Evolutionary conservation across 2,113 vertebrate genomes (phyloP).

Genomic region (rabbit (Oryctolagus cuniculus)): mOryCun1.1 NC_091441.1:109695001-109695500

Average conservation of each 20-base stretch:
- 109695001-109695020: neutral
- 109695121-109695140: neutral
- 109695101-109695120: neutral
- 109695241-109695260: neutral
- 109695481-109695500: neutral
- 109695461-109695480: neutral
- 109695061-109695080: neutral
- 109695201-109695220: conserved; percentile 14
- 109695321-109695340: conserved; percentile 8
- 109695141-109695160: neutral
- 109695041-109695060: neutral
- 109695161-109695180: neutral
- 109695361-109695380: neutral
- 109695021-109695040: too few relatives aligned
- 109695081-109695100: neutral
- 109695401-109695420: neutral
- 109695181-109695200: conserved; percentile 16
- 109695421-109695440: conserved; percentile 12
- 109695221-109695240: neutral
- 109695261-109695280: neutral
- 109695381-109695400: neutral
- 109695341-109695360: neutral
- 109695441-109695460: neutral
- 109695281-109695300: neutral
- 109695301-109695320: neutral